Conservation (phyloP, 2,113 vertebrate genomes). For the Neomonachus schauinslandi region DNA sequence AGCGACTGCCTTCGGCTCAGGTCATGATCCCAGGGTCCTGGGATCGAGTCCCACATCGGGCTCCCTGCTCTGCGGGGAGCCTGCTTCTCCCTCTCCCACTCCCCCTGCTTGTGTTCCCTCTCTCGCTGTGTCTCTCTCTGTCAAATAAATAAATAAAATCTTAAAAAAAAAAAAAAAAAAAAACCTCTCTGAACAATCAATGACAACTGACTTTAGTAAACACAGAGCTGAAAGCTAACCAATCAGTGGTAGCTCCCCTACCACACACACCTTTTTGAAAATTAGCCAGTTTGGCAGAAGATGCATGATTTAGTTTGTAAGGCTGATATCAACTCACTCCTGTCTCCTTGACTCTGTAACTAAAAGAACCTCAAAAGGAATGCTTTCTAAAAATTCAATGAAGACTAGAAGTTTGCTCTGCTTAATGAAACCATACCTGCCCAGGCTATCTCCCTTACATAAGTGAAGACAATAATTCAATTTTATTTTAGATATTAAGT, state of each 20-base stretch:
- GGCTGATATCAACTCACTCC: not conserved
- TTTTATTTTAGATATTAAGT: not conserved
- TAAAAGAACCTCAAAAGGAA: not conserved
- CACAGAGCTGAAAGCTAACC: not conserved
- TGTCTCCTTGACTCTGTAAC: not conserved
- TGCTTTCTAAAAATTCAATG: not conserved
- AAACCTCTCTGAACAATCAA: not conserved
- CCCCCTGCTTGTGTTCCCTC: too few species aligned
- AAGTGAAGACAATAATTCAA: not conserved
- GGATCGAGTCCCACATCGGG: too few species aligned
- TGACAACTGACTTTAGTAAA: not conserved
- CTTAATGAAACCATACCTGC: not conserved
- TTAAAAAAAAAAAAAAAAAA: too few species aligned
- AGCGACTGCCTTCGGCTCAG: too few species aligned
- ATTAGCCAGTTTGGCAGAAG: not conserved
- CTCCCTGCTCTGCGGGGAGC: too few species aligned
- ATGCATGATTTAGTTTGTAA: not conserved
- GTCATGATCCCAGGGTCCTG: too few species aligned
- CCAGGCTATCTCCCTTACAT: not conserved
- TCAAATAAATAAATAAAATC: too few species aligned
- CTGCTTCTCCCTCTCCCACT: too few species aligned
- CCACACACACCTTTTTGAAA: not conserved
- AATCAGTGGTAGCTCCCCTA: not conserved
- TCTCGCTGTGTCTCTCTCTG: too few species aligned
- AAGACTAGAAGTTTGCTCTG: not conserved